Percentiles rank a stretch among this genome's conserved stretches.
Conservation (phyloP, 1,140 invertebrate species). For the Lucilia sericata region DNA sequence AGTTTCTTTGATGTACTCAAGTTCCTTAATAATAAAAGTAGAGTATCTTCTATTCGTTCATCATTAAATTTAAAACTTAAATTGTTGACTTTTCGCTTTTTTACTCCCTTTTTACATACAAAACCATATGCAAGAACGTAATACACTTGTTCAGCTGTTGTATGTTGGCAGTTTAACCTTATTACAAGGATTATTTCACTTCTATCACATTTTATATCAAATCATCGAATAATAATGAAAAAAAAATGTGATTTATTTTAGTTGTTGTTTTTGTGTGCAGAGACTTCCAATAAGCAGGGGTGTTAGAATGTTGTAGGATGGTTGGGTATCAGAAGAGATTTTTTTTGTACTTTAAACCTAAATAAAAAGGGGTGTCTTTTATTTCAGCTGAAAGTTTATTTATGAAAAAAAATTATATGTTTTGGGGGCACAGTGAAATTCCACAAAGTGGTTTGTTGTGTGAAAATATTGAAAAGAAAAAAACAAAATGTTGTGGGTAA, state of each 20-base stretch:
- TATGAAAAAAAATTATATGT: not conserved
- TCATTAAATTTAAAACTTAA: too few species aligned
- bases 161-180: conserved; percentile 5
- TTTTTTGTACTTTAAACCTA: not conserved
- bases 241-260: not conserved
- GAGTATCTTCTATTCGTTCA: too few species aligned
- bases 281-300: not conserved
- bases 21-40: too few species aligned
- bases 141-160: not conserved
- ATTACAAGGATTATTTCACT: conserved; percentile 24
- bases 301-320: not conserved
- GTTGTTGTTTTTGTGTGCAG: not conserved
- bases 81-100: too few species aligned
- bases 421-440: not conserved
- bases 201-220: conserved; percentile 25
- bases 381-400: not conserved
- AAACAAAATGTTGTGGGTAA: not conserved
- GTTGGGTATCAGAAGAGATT: not conserved
- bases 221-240: not conserved
- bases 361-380: not conserved
- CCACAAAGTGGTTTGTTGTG: conserved; percentile 1
- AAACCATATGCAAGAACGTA: not conserved
- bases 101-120: not conserved
- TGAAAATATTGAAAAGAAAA: not conserved
- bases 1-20: too few species aligned